Evolutionary conservation across 2,888 invertebrate species (phyloP).

Genomic region (Microctonus aethiopoides): DNA sequence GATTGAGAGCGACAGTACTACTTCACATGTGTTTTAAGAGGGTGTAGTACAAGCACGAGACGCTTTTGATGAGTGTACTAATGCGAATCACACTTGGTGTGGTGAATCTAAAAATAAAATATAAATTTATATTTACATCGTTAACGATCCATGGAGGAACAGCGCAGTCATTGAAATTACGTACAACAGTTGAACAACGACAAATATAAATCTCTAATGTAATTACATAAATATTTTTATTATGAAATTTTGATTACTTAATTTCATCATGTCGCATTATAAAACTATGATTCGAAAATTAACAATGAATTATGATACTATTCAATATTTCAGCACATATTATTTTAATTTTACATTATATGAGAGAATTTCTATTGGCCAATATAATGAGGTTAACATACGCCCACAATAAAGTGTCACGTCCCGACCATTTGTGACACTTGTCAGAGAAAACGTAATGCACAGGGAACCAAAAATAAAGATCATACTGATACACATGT

Average conservation of each 20-base stretch:
- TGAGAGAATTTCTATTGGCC: too few species aligned
- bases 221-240: background rate
- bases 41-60: conserved; percentile 15
- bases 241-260: background rate
- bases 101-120: conserved; percentile 21
- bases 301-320: background rate
- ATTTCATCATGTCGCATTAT: background rate
- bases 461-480: background rate
- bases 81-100: conserved; percentile 14
- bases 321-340: background rate
- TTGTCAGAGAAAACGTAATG: background rate
- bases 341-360: background rate
- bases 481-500: background rate
- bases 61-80: background rate
- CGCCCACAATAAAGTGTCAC: background rate
- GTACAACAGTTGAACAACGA: background rate
- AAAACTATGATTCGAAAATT: background rate
- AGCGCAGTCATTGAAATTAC: background rate
- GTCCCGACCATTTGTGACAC: background rate
- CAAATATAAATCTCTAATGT: background rate
- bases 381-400: background rate
- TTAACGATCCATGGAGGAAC: conserved; percentile 22
- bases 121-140: too few species aligned
- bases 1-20: conserved; percentile 21
- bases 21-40: conserved; percentile 19